Base-by-base conservation (phyloP, 2,888 invertebrate species). In the Caenorhabditis imperialis region DNA sequence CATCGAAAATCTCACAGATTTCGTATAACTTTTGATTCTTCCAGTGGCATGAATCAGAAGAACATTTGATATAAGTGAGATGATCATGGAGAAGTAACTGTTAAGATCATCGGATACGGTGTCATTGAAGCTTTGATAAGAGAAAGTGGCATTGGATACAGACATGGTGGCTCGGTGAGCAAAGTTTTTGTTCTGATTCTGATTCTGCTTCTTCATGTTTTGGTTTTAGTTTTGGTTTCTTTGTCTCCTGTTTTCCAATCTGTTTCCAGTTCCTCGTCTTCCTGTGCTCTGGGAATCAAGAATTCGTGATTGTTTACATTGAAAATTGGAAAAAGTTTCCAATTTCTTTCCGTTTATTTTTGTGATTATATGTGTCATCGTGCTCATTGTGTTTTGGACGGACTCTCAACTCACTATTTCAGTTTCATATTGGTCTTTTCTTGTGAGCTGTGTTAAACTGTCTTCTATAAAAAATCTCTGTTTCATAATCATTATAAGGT, bases 11-110 rank as follows among this genome's bases (percentile, higher is more conserved):
- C 62, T 23, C 20, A 62, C 71, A 0, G 61, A 45, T 12, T 50
- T 42, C 3, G 71, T 62, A 30, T 55, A 71, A 22, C 55, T 62
- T 44, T 57, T 71, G 14, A 62, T 51, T 45, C 44, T 55, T 2
- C 44, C 30, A 18, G 57, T 62, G 3, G 71, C 35, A 16, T 44
- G 35, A 8, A 62, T 57, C 37, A 71, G 23, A 16, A 57, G 51
- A 16, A 10, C 20, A 38, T 71, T 71, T 30, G 40, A 62, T 0
- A 62, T 18, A 0, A 71, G 16, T 0, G 57, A 57, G 10, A 71
- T 22, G 0, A 50, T 33, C 37, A 38, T 58, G 22, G 72, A 37
- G 1, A 58, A 23, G 37, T 63, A 72, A 33, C 44, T 45, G 22
- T 72, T 72, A 14, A 57, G 5, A 37, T 72, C 72, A 33, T 72